Evolutionary conservation across 2,113 vertebrate genomes (phyloP).

Genomic region (Lonchura striata): DNA sequence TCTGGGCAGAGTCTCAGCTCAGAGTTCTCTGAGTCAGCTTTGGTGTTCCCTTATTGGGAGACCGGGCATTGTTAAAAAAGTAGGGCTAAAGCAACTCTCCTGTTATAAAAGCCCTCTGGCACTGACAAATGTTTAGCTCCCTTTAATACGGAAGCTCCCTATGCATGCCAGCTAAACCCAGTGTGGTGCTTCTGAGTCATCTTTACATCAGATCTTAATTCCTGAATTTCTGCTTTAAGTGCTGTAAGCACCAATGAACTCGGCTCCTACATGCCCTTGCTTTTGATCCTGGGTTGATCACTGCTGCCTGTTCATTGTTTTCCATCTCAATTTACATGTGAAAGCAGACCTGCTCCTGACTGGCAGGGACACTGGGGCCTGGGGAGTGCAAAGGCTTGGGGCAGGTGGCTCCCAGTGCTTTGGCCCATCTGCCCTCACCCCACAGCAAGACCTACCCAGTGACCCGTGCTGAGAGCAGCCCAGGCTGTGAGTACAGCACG

Average conservation of each 20-base stretch:
- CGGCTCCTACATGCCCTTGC: not conserved
- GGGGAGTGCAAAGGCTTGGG: not conserved
- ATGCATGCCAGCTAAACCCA: not conserved
- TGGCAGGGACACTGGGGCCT: not conserved
- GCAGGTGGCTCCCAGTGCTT: not conserved
- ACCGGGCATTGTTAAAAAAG: not conserved
- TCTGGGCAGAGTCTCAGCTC: conserved; percentile 6
- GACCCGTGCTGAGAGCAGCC: not conserved
- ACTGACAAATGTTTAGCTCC: not conserved
- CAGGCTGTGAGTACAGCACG: not conserved
- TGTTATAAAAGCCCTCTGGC: not conserved
- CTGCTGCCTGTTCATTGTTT: not conserved
- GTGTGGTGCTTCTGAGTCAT: not conserved
- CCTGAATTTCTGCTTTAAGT: not conserved
- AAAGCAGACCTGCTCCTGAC: not conserved
- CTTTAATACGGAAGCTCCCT: not conserved
- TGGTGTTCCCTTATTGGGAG: conserved; percentile 1
- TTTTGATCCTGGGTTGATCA: not conserved
- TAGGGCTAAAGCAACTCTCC: not conserved
- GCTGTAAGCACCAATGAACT: not conserved
- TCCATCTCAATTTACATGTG: not conserved
- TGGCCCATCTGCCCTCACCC: not conserved
- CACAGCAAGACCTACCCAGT: not conserved
- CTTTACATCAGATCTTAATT: not conserved
- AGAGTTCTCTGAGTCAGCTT: conserved; percentile 34